These are phyloP conservation scores for Pangasius krempfi DNA, from an alignment of 2,797 vertebrate genomes.

Conservation along the genomic window DNA sequence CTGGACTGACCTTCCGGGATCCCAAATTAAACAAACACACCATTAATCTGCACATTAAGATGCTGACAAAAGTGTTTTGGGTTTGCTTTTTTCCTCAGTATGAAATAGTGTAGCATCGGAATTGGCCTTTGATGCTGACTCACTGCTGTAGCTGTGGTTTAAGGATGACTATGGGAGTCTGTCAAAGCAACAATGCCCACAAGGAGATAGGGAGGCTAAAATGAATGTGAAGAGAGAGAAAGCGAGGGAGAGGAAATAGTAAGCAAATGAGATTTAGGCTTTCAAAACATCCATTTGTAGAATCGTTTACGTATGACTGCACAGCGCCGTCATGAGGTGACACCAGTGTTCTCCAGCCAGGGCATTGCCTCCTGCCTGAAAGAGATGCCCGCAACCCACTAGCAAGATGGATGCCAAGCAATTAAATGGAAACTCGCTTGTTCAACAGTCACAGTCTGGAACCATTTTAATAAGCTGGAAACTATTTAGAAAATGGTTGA, in stretches of 20 bases:
- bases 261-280: constrained; percentile 7
- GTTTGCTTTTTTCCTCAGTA: neutral
- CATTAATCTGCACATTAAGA: constrained; percentile 1
- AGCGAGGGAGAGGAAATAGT: neutral
- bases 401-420: constrained; percentile 72
- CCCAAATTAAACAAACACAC: neutral
- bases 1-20: neutral
- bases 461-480: constrained; percentile 82
- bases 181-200: neutral
- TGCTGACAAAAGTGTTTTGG: constrained; percentile 1
- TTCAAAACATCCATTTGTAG: constrained; percentile 14
- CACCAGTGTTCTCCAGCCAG: constrained; percentile 44
- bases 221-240: neutral
- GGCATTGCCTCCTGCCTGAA: constrained; percentile 62
- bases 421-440: constrained; percentile 76
- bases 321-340: constrained; percentile 44
- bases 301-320: constrained; percentile 23
- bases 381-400: constrained; percentile 68
- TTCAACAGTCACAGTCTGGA: constrained; percentile 78
- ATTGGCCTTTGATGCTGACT: constrained; percentile 1
- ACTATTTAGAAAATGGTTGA: constrained; percentile 81
- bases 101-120: neutral
- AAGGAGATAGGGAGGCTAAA: neutral
- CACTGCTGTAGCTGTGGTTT: constrained; percentile 5
- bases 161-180: neutral